Evolutionary conservation across 2,113 vertebrate species (phyloP), one percentile per base, ranked within the genome.

Genomic region (Melanerpes aurifrons): DNA sequence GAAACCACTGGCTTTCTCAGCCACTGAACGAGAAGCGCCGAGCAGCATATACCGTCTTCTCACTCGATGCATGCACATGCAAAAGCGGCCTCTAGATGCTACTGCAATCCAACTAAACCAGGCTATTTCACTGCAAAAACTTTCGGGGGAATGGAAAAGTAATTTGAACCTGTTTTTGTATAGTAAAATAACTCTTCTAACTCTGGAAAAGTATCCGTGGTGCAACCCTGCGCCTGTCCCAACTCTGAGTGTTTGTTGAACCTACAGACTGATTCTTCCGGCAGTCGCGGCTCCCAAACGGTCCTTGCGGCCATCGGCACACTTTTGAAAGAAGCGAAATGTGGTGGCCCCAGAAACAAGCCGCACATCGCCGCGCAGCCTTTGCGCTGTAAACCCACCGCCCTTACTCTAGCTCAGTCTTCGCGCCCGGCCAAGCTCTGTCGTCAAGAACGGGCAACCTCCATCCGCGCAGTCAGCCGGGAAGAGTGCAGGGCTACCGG

Each of bases 61-160:
- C 71, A 57, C 6, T 67, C 7, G 18, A 48, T 7, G 29, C 53
- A 1, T 70, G 84, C 81, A 67, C 35, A 37, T 61, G 79, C 85
- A 40, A 20, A 59, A 87, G 64, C 4, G 71, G 57, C 89, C 82
- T 87, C 94, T 94, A 92, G 89, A 82, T 93, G 89, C 71, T 95
- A 82, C 94, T 76, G 63, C 89, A 96, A 87, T 64, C 32, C 87
- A 90, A 80, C 28, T 22, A 67, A 94, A 92, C 57, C 61, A 10
- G n/a, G 5, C 5, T 18, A 16, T 59, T 89, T 58, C 63, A 56
- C 15, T 26, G 12, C 8, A 62, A 86, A 87, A 88, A 20, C 8
- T 47, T 29, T 25, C 0, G n/a, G 2, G 35, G 17, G 12, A 16
- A 48, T 32, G n/a, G 35, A 76, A 22, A 47, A 82, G 63, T 40